A percentile compares a stretch with the other conserved stretches of the same genome.
Evolutionary conservation across 2,113 vertebrate genomes (phyloP).

Genomic region (Sapayoa aenigma): DNA sequence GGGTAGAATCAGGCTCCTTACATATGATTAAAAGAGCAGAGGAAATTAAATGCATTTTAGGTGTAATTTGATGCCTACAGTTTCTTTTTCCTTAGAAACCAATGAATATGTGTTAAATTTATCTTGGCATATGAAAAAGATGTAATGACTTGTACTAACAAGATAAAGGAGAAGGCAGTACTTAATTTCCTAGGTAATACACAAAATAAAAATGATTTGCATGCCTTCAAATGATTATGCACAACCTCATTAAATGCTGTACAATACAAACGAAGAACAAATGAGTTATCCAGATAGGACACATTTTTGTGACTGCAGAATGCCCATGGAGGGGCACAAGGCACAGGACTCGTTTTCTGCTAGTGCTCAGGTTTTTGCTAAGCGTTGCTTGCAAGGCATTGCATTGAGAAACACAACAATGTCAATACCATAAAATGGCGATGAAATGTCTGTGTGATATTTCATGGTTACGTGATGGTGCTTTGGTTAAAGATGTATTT

Average conservation of each 20-base stretch:
- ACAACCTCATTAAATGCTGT: not conserved
- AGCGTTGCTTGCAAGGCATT: not conserved
- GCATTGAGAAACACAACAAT: not conserved
- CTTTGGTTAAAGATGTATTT: not conserved
- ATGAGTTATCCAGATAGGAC: not conserved
- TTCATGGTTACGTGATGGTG: not conserved
- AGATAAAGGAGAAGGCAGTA: constrained; percentile 65
- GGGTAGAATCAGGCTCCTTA: not conserved
- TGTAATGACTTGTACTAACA: constrained; percentile 68
- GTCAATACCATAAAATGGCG: not conserved
- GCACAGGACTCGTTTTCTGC: not conserved
- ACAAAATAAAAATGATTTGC: constrained; percentile 70
- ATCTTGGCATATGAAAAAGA: constrained; percentile 64
- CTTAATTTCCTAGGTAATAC: constrained; percentile 69
- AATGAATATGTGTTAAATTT: constrained; percentile 64
- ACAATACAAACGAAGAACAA: not conserved
- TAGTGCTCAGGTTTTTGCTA: not conserved
- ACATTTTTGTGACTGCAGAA: not conserved
- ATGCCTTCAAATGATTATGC: constrained; percentile 50
- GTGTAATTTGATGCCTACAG: constrained; percentile 50
- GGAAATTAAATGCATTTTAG: constrained; percentile 55
- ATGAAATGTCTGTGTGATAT: not conserved
- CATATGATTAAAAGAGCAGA: constrained; percentile 9
- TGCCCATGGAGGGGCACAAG: not conserved
- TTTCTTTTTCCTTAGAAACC: constrained; percentile 47